Evolutionary conservation across 2,797 vertebrate genomes (phyloP), one percentile per base, ranked within the genome.

Genomic region (Myotis myotis): DNA sequence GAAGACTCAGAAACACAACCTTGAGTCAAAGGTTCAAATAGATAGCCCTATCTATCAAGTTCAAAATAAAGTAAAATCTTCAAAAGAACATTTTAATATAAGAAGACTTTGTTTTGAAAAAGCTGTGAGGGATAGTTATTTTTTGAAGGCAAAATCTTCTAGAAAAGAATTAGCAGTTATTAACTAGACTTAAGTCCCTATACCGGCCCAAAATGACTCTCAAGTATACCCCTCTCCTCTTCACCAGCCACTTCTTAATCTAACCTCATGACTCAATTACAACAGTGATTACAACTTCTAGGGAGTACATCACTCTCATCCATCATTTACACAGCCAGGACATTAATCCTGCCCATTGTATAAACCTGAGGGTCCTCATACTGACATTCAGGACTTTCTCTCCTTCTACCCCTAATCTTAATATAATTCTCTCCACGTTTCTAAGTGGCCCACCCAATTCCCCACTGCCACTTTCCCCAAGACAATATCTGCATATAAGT

Each of bases 21-120:
- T 86, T 68, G 28, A 76, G 25, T 78, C 72, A 22, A 7, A 93
- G 36, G 23, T 70, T 93, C 62, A 92, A 93, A 95, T 47, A 49
- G 28, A 79, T 3, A 91, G 79, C 44, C 36, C 70, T 94, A 78
- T 53, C 41, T 95, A 87, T 94, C 30, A 95, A 91, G 44, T 87
- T 84, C 60, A 94, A 8, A 87, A 75, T 36, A 38, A 17, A 91
- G n/a, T 80, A 79, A 94, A 95, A 89, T 95, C 23, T 47, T 93
- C n/a, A 81, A 79, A 92, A 87, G 17, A 72, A 87, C 15, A 51
- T 57, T 89, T 94, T 78, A 68, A 83, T 72, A 55, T 28, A 86
- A 86, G 9, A 88, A 7, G 60, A 82, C 30, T 92, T 90, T 94
- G 44, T 76, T 94, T n/a, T 91, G 41, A 74, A 85, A 89, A 70